These are phyloP conservation scores for Nomada hirtipes DNA, from an alignment of 2,888 invertebrate species.

Conservation along the genomic window DNA sequence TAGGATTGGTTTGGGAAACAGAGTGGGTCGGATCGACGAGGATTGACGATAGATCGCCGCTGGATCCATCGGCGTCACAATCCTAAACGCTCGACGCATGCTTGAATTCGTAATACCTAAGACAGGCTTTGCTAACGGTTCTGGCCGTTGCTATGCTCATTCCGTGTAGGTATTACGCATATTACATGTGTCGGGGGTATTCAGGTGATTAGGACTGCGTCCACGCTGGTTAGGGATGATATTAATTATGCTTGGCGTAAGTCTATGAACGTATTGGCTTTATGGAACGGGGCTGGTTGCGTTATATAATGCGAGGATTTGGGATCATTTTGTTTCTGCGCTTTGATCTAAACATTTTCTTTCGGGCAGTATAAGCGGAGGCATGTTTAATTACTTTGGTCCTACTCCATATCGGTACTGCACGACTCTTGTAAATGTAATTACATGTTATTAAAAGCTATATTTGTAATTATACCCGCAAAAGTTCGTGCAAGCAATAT, in stretches of 20 bases:
- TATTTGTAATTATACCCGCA: too few relatives aligned
- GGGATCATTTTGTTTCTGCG: neutral
- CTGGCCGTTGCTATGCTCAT: slow-evolving; percentile 26
- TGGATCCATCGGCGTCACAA: slow-evolving; percentile 38
- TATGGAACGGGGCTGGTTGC: too few relatives aligned
- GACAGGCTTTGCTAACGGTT: slow-evolving; percentile 40
- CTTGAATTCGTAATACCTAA: slow-evolving; percentile 37
- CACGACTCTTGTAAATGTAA: too few relatives aligned
- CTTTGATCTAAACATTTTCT: too few relatives aligned
- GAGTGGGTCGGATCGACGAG: neutral
- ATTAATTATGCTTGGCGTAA: slow-evolving; percentile 35
- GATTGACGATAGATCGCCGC: too few relatives aligned
- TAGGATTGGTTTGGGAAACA: neutral
- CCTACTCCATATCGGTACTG: too few relatives aligned
- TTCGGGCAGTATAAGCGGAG: too few relatives aligned
- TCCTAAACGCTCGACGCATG: slow-evolving; percentile 25
- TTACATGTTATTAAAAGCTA: too few relatives aligned
- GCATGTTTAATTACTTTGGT: too few relatives aligned
- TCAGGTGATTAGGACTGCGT: slow-evolving; percentile 39
- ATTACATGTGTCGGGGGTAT: slow-evolving; percentile 59
- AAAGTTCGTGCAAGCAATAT: too few relatives aligned
- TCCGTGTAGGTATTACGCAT: slow-evolving; percentile 48
- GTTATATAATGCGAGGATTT: too few relatives aligned
- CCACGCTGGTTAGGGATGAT: slow-evolving; percentile 38
- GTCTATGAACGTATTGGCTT: neutral